Conservation (phyloP, 2,888 invertebrate genomes). For the Seladonia tumulorum region DNA sequence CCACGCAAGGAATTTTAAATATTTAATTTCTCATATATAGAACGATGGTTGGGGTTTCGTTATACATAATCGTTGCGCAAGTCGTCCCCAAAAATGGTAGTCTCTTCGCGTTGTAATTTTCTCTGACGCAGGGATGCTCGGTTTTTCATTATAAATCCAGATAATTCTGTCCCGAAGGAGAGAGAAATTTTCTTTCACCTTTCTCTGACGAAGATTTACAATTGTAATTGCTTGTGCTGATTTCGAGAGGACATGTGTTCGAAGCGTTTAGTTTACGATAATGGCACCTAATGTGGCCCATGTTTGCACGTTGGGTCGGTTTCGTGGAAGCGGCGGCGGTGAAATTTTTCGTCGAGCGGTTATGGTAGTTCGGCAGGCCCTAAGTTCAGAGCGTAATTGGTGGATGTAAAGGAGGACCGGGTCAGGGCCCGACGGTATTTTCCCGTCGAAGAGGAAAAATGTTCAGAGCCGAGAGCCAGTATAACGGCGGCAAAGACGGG, state of each 20-base stretch:
- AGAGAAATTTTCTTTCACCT: no score
- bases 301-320: background rate
- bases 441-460: background rate
- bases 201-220: no score
- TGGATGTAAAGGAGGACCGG: background rate
- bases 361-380: background rate
- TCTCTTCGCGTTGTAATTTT: no score
- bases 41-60: background rate
- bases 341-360: background rate
- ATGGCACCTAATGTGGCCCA: background rate
- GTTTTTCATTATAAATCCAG: no score
- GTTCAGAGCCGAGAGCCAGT: background rate
- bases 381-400: background rate
- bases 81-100: background rate
- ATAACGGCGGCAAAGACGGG: background rate
- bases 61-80: background rate
- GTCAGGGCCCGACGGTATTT: background rate
- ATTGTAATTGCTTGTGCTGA: no score
- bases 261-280: background rate
- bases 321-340: background rate
- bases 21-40: background rate
- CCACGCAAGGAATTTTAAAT: slow-evolving; percentile 19
- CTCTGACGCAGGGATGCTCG: no score
- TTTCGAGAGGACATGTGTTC: no score
- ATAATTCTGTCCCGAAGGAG: no score